phyloP scores from a whole-genome alignment of 2,888 invertebrate species.

The Patella caerulea region DNA sequence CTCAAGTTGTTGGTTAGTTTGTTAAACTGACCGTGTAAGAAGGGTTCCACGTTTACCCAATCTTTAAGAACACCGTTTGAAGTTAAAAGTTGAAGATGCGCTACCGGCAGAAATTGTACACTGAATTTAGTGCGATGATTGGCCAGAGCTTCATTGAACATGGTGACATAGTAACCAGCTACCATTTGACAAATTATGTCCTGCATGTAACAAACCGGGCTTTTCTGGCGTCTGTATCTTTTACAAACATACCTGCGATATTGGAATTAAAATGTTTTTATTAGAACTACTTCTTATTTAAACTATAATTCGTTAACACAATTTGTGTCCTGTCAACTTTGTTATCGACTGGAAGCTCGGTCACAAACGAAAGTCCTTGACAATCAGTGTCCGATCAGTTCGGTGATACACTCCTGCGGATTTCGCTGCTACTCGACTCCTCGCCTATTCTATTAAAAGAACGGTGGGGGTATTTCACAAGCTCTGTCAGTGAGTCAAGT shows the following conservation, averaged over 20 bases:
- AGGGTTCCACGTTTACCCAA: slow-evolving; percentile 40
- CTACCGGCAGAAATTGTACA: slow-evolving; percentile 33
- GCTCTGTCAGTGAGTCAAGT: too few relatives aligned
- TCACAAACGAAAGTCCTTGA: too few relatives aligned
- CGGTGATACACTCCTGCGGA: too few relatives aligned
- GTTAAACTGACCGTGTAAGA: slow-evolving; percentile 33
- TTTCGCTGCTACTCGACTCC: too few relatives aligned
- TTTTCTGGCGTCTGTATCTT: slow-evolving; percentile 28
- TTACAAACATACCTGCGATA: slow-evolving; percentile 39
- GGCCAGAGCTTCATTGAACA: slow-evolving; percentile 37
- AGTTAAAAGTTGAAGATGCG: slow-evolving; percentile 30
- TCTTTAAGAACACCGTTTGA: slow-evolving; percentile 26
- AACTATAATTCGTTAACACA: too few relatives aligned
- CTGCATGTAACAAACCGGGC: slow-evolving; percentile 32
- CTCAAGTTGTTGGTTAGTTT: slow-evolving; percentile 38
- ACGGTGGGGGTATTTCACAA: too few relatives aligned
- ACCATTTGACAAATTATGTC: slow-evolving; percentile 41
- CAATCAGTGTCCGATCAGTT: too few relatives aligned
- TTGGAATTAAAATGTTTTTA: background rate
- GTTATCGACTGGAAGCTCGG: too few relatives aligned
- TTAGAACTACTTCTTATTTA: background rate
- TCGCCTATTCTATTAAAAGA: too few relatives aligned
- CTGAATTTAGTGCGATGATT: slow-evolving; percentile 17
- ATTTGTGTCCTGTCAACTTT: too few relatives aligned
- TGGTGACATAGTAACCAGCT: slow-evolving; percentile 38